phyloP scores from a whole-genome alignment of 1,140 invertebrate genomes.

The Drosophila obscura region DNA sequence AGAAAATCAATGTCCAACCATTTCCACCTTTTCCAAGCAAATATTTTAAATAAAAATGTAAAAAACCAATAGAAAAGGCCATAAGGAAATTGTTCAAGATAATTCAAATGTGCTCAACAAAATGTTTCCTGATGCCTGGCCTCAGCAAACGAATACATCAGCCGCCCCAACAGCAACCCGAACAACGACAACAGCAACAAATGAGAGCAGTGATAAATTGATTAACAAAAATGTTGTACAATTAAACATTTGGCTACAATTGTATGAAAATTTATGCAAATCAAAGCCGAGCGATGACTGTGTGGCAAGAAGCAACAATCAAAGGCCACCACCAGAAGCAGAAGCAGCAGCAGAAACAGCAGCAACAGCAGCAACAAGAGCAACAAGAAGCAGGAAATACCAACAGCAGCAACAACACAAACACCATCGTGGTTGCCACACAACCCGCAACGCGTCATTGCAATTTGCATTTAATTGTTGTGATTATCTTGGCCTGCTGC shows the following conservation, averaged over 20 bases:
- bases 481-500: conserved; percentile 83
- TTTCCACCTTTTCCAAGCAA: neutral
- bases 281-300: conserved; percentile 69
- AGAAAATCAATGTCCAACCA: too few species aligned
- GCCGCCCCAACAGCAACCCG: conserved; percentile 34
- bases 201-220: conserved; percentile 44
- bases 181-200: conserved; percentile 31
- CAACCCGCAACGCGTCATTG: conserved; percentile 56
- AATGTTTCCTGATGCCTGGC: conserved; percentile 71
- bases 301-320: conserved; percentile 68
- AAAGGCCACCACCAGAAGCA: conserved; percentile 45
- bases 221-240: conserved; percentile 62
- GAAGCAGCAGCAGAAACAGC: conserved; percentile 43
- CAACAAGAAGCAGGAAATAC: neutral
- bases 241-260: conserved; percentile 68
- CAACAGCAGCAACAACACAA: conserved; percentile 42
- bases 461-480: conserved; percentile 83
- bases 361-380: conserved; percentile 31
- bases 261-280: conserved; percentile 79
- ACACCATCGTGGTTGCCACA: conserved; percentile 51
- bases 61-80: conserved; percentile 3
- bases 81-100: neutral
- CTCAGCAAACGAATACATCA: conserved; percentile 49
- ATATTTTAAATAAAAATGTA: conserved; percentile 27
- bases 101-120: conserved; percentile 68